Base-by-base conservation (phyloP, 2,113 vertebrate genomes). In the Sinocyclocheilus maitianheensis region DNA sequence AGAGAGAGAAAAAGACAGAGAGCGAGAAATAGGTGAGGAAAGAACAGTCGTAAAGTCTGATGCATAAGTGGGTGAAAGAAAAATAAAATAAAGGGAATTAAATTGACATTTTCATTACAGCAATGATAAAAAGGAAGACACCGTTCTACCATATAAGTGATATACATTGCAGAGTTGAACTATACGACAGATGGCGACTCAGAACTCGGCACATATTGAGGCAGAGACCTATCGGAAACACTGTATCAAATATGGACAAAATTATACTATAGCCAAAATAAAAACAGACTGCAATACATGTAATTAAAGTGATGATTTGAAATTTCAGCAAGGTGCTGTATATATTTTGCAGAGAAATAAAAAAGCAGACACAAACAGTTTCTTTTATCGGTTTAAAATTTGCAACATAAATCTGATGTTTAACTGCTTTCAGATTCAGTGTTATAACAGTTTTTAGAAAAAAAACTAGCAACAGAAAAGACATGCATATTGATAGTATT, bases 61-160 rank as follows among this genome's bases (percentile, higher is more conserved):
- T 77, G 51, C 86, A 89, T 82, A 81, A 65, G 89, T 22, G 24
- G 83, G 46, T 74, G 48, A 83, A 87, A 34, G 16, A 69, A 46
- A 55, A 84, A 37, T 79, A 78, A 55, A 55, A 51, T 3, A 48
- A 84, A 69, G 14, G 78, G 53, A 71, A 62, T 77, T 86, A 93
- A 94, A 93, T 94, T 90, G 91, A 93, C 92, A 55, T 55, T 34
- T 34, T 8, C 5, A 11, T 5, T 46, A 63, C 6, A 46, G 12
- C 22, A 43, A 10, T 55, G 37, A 46, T 80, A 22, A 80, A 80
- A 63, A 43, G 58, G 37, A 22, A 80, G 78, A 80, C 22, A 43
- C n/a, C 0, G 12, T 80, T 80, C 37, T 43, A 24, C 20, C 20
- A 80, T 63, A 58, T 40, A 40, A 10, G 30, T 60, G 77, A n/a